Evolutionary conservation across 2,888 invertebrate species (phyloP), one percentile per base, ranked within the genome.

Genomic region (Incurvaria masculella): DNA sequence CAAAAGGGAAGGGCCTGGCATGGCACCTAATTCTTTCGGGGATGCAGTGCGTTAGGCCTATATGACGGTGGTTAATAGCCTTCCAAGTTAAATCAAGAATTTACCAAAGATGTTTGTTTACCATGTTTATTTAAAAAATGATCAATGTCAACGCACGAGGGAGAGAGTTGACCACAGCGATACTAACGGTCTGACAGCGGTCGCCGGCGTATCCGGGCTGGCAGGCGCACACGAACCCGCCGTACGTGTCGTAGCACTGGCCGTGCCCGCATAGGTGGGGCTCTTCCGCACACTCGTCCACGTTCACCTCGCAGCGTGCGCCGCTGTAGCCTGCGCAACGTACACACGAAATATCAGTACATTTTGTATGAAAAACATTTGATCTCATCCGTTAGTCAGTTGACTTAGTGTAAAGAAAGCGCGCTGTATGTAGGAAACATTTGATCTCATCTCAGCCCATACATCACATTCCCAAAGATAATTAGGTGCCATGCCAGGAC

Each of bases 241-340:
- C 92, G 66, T 91, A 91, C 48, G 86, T 89, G 68, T 92, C 90
- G 67, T 86, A 91, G 70, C 93, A 93, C 42, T 82, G 80, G 21
- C 91, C 92, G 54, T 84, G 83, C 56, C 91, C 89, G 16, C 91
- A 90, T 33, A 68, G 58, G 52, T 51, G 58, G 54, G 74, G 73
- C 52, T 83, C 81, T 53, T 79, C 75, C 46, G 67, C 59, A 65
- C 93, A 94, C 69, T 94, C 93, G 71, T 94, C 85, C 57, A 92
- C 84, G 68, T 94, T 91, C 16, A 78, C 65, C 58, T 90, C 87
- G 66, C 94, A 94, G 10, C 85, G 79, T 10, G 75, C 62, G 4
- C 93, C 92, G 18, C 72, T 74, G 68, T 89, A 92, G 2, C 91
- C 89, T 72, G 56, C 18, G 46, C 52, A 44, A 2, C 14, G 21